These are phyloP conservation scores for Adelognathus sp. DNA, from an alignment of 2,888 invertebrate species.

Conservation along the genomic window DNA sequence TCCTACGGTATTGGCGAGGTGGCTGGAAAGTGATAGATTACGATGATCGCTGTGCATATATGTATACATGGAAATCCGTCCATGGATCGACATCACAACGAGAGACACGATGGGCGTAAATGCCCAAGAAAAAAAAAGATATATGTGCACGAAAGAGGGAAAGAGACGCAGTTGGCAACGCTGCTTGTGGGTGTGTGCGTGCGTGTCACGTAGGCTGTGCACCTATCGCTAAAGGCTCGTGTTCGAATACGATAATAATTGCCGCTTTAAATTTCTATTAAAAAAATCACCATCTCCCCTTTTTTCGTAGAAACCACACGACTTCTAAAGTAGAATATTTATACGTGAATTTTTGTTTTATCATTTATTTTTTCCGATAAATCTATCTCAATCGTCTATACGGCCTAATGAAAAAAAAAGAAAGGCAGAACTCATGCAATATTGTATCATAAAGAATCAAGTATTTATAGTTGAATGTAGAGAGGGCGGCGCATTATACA, in stretches of 20 bases:
- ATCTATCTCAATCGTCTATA: background rate
- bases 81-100: background rate
- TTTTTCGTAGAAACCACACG: background rate
- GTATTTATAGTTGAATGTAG: background rate
- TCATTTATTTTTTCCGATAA: background rate
- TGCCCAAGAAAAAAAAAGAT: background rate
- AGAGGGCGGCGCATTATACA: constrained; percentile 17
- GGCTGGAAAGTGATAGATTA: constrained; percentile 1
- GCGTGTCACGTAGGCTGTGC: constrained; percentile 8
- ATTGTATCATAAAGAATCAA: constrained; percentile 1
- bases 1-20: background rate
- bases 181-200: background rate
- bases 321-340: too few species aligned
- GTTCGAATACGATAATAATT: constrained; percentile 39
- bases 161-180: background rate
- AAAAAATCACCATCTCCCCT: constrained; percentile 17
- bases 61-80: constrained; percentile 8
- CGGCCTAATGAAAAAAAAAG: background rate
- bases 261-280: constrained; percentile 7
- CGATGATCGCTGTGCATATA: background rate
- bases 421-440: background rate
- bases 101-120: constrained; percentile 2
- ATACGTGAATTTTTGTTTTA: background rate
- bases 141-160: background rate
- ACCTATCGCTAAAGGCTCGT: constrained; percentile 52